Conservation (phyloP, 1,140 invertebrate species). For the Wasmannia auropunctata region DNA sequence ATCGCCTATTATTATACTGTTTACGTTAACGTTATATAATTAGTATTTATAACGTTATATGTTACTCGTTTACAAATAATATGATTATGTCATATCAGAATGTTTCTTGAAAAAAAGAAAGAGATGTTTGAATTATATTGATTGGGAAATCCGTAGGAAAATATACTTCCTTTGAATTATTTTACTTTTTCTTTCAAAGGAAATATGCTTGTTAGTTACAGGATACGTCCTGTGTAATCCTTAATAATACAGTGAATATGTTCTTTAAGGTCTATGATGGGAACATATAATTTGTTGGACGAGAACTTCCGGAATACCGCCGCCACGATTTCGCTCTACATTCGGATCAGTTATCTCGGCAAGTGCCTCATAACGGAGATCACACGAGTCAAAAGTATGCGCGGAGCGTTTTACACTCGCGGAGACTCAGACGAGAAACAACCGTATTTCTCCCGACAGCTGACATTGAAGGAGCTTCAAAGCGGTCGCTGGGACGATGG, state of each 20-base stretch:
- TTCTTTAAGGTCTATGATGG: constrained; percentile 72
- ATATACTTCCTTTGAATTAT: background rate
- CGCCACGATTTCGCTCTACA: constrained; percentile 69
- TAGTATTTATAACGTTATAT: too few relatives aligned
- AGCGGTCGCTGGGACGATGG: constrained; percentile 51
- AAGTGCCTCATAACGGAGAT: constrained; percentile 78
- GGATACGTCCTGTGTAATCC: background rate
- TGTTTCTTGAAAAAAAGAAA: background rate
- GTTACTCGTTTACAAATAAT: background rate
- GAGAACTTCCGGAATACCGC: constrained; percentile 52
- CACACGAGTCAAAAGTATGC: constrained; percentile 12
- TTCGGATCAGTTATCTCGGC: constrained; percentile 77
- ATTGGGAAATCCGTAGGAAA: background rate
- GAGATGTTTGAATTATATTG: background rate
- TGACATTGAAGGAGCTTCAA: constrained; percentile 63
- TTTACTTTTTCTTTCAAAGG: background rate
- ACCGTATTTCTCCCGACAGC: constrained; percentile 73
- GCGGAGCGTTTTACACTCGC: constrained; percentile 67
- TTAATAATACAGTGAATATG: background rate
- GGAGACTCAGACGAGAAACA: constrained; percentile 70
- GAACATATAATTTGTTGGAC: constrained; percentile 66
- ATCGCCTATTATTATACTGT: background rate
- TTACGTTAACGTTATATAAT: background rate
- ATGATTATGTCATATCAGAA: background rate
- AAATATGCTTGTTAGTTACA: background rate